Percentiles rank a stretch among this genome's conserved stretches.
These are phyloP conservation scores for Drosophila parabipectinata DNA, from an alignment of 1,140 invertebrate species.

Conservation along the genomic window DNA sequence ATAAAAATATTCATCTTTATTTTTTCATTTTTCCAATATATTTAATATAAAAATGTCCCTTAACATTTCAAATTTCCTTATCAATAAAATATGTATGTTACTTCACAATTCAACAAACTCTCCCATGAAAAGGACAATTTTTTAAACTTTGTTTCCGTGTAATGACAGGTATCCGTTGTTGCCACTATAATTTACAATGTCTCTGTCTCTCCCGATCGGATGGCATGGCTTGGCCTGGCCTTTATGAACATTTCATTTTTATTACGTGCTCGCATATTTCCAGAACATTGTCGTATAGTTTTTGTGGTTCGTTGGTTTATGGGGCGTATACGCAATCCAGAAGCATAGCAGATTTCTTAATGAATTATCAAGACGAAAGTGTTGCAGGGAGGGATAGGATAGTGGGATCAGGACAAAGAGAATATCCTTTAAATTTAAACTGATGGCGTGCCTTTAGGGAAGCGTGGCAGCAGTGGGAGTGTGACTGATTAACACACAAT, in stretches of 20 bases:
- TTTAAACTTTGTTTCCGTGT: slow-evolving; percentile 18
- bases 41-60: too few relatives aligned
- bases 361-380: slow-evolving; percentile 43
- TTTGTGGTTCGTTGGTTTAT: slow-evolving; percentile 60
- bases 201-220: slow-evolving; percentile 46
- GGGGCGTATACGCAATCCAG: slow-evolving; percentile 72
- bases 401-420: neutral
- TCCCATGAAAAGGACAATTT: neutral
- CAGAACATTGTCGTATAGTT: slow-evolving; percentile 57
- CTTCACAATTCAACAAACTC: too few relatives aligned
- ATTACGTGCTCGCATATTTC: slow-evolving; percentile 61
- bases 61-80: too few relatives aligned
- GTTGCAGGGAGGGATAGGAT: neutral
- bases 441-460: slow-evolving; percentile 5
- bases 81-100: too few relatives aligned
- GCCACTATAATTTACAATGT: slow-evolving; percentile 63
- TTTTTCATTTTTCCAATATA: neutral
- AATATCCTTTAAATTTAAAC: slow-evolving; percentile 14
- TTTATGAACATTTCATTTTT: slow-evolving; percentile 68
- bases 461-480: neutral
- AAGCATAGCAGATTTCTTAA: slow-evolving; percentile 38
- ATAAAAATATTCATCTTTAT: neutral
- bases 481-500: slow-evolving; percentile 30
- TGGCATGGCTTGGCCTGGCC: slow-evolving; percentile 14
- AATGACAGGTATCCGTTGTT: slow-evolving; percentile 41